These are phyloP conservation scores for Suncus etruscus DNA, from an alignment of 2,113 vertebrate genomes.

Conservation along the genomic window DNA sequence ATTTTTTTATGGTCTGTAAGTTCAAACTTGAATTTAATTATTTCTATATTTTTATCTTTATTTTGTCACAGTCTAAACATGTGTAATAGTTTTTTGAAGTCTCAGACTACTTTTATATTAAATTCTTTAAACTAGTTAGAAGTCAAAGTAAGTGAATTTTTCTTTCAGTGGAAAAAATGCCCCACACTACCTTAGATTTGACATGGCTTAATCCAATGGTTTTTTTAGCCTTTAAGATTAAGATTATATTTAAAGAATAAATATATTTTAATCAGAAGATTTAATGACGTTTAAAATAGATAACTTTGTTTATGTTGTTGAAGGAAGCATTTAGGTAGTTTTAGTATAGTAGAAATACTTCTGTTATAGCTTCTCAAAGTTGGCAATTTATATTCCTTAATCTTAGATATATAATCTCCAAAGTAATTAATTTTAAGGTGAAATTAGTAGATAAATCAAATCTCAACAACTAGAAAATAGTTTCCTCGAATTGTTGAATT, in stretches of 20 bases:
- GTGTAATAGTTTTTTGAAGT: not conserved
- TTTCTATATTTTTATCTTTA: not conserved
- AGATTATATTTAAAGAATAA: not conserved
- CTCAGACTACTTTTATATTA: conserved; percentile 14
- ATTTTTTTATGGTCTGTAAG: not conserved
- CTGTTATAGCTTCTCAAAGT: conserved; percentile 49
- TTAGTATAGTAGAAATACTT: conserved; percentile 25
- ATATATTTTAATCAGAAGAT: conserved; percentile 16
- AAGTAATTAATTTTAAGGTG: conserved; percentile 56
- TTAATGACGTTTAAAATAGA: conserved; percentile 48
- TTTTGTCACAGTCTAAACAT: conserved; percentile 20
- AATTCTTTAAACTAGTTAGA: conserved; percentile 38
- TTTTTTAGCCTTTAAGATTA: conserved; percentile 47
- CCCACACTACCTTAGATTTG: conserved; percentile 45
- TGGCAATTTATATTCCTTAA: conserved; percentile 39
- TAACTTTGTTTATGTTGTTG: conserved; percentile 47
- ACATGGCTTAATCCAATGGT: conserved; percentile 30
- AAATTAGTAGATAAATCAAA: conserved; percentile 51
- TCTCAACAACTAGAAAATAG: conserved; percentile 62
- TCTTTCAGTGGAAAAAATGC: conserved; percentile 43
- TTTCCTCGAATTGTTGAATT: conserved; percentile 83
- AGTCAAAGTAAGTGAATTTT: conserved; percentile 57
- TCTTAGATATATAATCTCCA: conserved; percentile 27
- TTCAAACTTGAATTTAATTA: conserved; percentile 54
- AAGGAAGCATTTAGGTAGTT: not conserved